phyloP scores from a whole-genome alignment of 2,113 vertebrate species.

The Scomber japonicus region DNA sequence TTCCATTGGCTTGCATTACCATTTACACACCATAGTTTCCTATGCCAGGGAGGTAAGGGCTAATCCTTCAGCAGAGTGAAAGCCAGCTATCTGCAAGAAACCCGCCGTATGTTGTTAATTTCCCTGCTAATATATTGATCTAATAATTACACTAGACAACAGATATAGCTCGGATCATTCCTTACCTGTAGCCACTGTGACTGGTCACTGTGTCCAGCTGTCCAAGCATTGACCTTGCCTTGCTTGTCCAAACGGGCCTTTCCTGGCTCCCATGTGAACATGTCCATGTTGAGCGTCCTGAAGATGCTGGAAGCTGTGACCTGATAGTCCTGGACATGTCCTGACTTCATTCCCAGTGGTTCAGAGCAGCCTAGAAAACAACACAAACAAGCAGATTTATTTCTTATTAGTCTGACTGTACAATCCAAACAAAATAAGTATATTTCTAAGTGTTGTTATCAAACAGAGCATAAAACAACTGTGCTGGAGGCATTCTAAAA shows the following conservation, averaged over 20 bases:
- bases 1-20: slow-evolving; percentile 48
- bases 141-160: slow-evolving; percentile 12
- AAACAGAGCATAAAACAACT: slow-evolving; percentile 12
- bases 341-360: slow-evolving; percentile 98
- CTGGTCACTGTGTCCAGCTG: slow-evolving; percentile 96
- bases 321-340: slow-evolving; percentile 97
- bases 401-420: not conserved
- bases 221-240: slow-evolving; percentile 99
- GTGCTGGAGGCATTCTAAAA: not conserved
- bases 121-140: slow-evolving; percentile 20
- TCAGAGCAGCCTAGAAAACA: slow-evolving; percentile 93
- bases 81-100: slow-evolving; percentile 32
- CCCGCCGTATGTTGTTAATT: slow-evolving; percentile 23
- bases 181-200: slow-evolving; percentile 98
- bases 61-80: slow-evolving; percentile 49
- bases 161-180: not conserved
- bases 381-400: slow-evolving; percentile 27
- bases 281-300: slow-evolving; percentile 98
- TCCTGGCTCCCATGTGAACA: slow-evolving; percentile 98
- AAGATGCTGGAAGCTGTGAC: slow-evolving; percentile 96
- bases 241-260: slow-evolving; percentile 98
- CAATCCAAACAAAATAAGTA: not conserved
- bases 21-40: slow-evolving; percentile 47
- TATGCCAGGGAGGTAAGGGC: slow-evolving; percentile 37
- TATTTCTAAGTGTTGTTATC: not conserved